A percentile compares a stretch with the other conserved stretches of the same genome.
Evolutionary conservation across 2,888 invertebrate species (phyloP).

Genomic region (Drosophila differens): DNA sequence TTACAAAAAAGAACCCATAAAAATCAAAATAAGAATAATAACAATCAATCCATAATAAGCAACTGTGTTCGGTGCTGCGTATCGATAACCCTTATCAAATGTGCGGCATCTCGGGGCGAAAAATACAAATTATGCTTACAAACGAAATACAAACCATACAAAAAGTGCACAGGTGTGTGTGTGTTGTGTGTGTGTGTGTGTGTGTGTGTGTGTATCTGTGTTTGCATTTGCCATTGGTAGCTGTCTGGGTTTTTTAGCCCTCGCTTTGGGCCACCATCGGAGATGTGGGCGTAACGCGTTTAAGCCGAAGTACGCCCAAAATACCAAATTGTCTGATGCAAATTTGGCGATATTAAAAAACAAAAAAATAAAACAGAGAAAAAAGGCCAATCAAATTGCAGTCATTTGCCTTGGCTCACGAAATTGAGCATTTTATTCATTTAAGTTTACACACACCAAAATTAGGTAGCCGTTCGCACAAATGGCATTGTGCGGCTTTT

Average conservation of each 20-base stretch:
- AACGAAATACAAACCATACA: constrained; percentile 42
- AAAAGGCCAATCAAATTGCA: constrained; percentile 61
- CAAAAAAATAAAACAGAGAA: neutral
- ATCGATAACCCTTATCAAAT: constrained; percentile 75
- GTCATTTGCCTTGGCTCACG: constrained; percentile 56
- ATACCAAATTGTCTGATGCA: constrained; percentile 57
- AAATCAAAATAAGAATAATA: constrained; percentile 1
- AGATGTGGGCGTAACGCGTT: constrained; percentile 59
- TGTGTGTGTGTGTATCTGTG: constrained; percentile 15
- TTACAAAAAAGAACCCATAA: constrained; percentile 5
- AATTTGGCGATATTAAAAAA: constrained; percentile 66
- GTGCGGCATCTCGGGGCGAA: constrained; percentile 64
- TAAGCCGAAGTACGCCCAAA: constrained; percentile 53
- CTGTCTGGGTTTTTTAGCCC: constrained; percentile 1
- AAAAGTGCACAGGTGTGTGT: neutral
- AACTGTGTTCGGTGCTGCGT: constrained; percentile 40
- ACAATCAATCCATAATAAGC: constrained; percentile 54
- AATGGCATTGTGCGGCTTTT: constrained; percentile 30
- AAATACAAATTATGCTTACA: constrained; percentile 71
- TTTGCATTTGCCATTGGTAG: constrained; percentile 29
- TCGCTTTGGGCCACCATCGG: constrained; percentile 48
- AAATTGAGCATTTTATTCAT: constrained; percentile 50
- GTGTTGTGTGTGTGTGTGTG: neutral
- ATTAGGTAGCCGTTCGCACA: constrained; percentile 43
- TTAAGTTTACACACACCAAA: constrained; percentile 39